Evolutionary conservation across 2,113 vertebrate species (phyloP), one percentile per base, ranked within the genome.

Genomic region (Heloderma charlesbogerti): DNA sequence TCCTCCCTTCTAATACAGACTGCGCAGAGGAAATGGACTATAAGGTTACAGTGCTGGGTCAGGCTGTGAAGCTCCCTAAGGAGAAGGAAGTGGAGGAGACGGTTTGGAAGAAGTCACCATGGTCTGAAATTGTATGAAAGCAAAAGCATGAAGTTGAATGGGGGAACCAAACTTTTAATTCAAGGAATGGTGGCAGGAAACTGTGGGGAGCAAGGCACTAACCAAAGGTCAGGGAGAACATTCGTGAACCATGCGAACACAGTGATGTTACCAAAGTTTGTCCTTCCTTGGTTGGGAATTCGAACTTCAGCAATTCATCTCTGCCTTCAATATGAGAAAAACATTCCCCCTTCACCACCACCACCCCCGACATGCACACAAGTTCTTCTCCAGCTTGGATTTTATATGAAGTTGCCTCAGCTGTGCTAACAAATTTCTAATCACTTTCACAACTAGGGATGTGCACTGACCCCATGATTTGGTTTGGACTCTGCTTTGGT

Each of bases 131-230:
- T 0, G 0, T 16, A 37, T 0, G 82, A 92, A 90, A 91, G 0
- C 13, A 87, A 79, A 67, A 89, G n/a, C 27, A 82, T 2, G 43
- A 71, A 20, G n/a, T n/a, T 29, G 83, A 0, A 8, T 66, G 31
- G 51, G 60, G 81, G 84, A 89, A 90, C 34, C 8, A 51, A 22
- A 87, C 5, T 74, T 84, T 93, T 77, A 77, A 90, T 54, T 37
- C 31, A 48, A 87, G 66, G 13, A 57, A 31, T 27, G 0, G 0
- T 80, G 57, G 16, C 29, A 72, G 22, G 13, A 29, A 37, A 18
- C 20, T 31, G 9, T 18, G 0, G n/a, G 69, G 22, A 48, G 6
- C 10, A 22, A 72, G 22, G 51, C 63, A 22, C 27, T 48, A 67
- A 29, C 3, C 22, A 48, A 88, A 54, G 3, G 10, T 88, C 74